These are phyloP conservation scores for Eustalomyia histrio DNA, from an alignment of 2,888 invertebrate species.

Conservation along the genomic window DNA sequence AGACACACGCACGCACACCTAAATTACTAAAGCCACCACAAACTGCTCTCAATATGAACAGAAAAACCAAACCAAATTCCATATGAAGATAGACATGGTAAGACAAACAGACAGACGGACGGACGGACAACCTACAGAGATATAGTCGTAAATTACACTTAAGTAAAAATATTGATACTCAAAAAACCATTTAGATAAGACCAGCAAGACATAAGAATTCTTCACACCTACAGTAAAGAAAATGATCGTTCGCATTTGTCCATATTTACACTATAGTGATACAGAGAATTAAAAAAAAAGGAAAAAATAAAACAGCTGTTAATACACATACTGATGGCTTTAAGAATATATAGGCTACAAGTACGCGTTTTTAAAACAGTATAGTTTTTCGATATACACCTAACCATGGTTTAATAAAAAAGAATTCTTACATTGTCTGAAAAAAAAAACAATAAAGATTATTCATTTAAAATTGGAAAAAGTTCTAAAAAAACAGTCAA, in stretches of 20 bases:
- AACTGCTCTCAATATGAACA: constrained; percentile 46
- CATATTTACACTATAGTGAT: neutral
- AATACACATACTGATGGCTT: constrained; percentile 39
- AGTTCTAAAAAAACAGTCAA: too few species aligned
- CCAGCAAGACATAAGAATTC: constrained; percentile 73
- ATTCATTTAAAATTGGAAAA: too few species aligned
- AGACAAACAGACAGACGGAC: constrained; percentile 29
- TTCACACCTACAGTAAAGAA: constrained; percentile 72
- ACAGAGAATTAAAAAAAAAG: constrained; percentile 18
- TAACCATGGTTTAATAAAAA: too few species aligned
- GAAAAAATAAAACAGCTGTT: constrained; percentile 66
- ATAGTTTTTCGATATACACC: neutral
- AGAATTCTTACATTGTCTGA: too few species aligned
- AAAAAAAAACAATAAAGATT: too few species aligned
- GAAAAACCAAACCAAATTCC: constrained; percentile 35
- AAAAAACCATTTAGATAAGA: constrained; percentile 78
- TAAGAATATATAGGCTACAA: neutral
- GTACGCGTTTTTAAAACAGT: neutral
- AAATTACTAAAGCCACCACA: constrained; percentile 27
- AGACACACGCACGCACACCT: constrained; percentile 41
- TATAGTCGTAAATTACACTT: constrained; percentile 72
- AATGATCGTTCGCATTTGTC: constrained; percentile 36
- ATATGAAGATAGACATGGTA: constrained; percentile 42
- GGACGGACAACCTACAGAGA: constrained; percentile 61
- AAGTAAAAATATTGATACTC: constrained; percentile 78